Evolutionary conservation across 1,140 invertebrate genomes (phyloP), one percentile per base, ranked within the genome.

Genomic region (Babylonia areolata): DNA sequence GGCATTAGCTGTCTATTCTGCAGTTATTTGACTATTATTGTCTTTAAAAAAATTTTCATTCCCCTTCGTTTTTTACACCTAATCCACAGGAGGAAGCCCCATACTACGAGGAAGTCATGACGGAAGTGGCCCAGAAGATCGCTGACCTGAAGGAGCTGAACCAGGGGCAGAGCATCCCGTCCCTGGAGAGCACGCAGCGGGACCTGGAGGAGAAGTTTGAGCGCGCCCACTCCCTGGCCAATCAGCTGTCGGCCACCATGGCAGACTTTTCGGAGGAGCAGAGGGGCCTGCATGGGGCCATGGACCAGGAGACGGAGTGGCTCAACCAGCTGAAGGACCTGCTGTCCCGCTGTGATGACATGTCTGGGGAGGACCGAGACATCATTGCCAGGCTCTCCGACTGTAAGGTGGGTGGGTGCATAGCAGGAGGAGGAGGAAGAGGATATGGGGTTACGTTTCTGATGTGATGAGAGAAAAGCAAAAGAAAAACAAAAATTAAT

Each of bases 301-400:
- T 94, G 69, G 88, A 92, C n/a, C 90, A 92, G 15, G 91, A 93
- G 77, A 88, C 90, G 40, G 89, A 93, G 80, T 94, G 93, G 93
- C 83, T 95, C 33, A 93, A 90, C 77, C 46, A 90, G 37, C 88
- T 93, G 69, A 92, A 94, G 85, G 98, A 99, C 92, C 95, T 96
- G 77, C 96, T 98, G 0, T 97, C 97, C 20, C 97, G 97, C 94
- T 98, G 97, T 94, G 98, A 99, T 93, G 97, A 98, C 94, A 96
- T 98, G 90, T 97, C 97, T 28, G 98, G 98, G 1, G 96, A 97
- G 89, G 97, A 97, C 92, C 95, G 95, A 2, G 97, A 97, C 92
- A 97, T 98, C 83, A 94, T 98, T 51, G 95, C 96, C 85, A 95
- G 97, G 88, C 95, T 98, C 9, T 96, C 89, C 40, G 86, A 80